Conservation (phyloP, 2,888 invertebrate species). For the Drosophila tripunctata region DNA sequence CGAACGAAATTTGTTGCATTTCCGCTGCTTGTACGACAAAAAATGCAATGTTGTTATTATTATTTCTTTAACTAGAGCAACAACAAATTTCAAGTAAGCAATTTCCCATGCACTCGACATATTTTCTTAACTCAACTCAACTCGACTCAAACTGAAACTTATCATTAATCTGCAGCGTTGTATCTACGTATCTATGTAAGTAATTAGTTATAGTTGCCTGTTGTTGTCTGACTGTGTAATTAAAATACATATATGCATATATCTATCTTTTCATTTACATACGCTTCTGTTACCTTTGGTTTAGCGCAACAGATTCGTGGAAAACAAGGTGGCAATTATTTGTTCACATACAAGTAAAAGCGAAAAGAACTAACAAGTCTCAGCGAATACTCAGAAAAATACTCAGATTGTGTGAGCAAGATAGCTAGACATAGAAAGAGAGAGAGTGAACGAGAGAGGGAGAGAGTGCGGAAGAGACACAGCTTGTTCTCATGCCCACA, state of each 20-base stretch:
- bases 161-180: conserved; percentile 65
- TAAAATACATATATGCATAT: conserved; percentile 64
- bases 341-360: conserved; percentile 52
- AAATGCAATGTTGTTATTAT: conserved; percentile 53
- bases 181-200: conserved; percentile 31
- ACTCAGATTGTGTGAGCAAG: too few species aligned
- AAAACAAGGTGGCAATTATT: conserved; percentile 77
- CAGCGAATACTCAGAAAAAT: not conserved
- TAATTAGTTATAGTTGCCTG: conserved; percentile 49
- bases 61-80: conserved; percentile 48
- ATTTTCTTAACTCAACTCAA: conserved; percentile 28
- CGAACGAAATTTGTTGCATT: conserved; percentile 74
- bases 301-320: conserved; percentile 59
- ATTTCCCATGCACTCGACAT: conserved; percentile 68
- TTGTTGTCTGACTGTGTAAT: conserved; percentile 49
- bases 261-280: conserved; percentile 63
- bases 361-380: conserved; percentile 43
- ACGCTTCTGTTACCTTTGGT: conserved; percentile 51
- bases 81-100: conserved; percentile 68
- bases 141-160: conserved; percentile 54
- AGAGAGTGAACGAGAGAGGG: not conserved
- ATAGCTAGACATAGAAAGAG: not conserved
- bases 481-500: conserved; percentile 39
- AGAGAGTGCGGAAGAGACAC: not conserved
- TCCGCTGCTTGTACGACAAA: conserved; percentile 73